Base-by-base conservation (phyloP, 2,113 vertebrate genomes). In the Crypturellus undulatus region DNA sequence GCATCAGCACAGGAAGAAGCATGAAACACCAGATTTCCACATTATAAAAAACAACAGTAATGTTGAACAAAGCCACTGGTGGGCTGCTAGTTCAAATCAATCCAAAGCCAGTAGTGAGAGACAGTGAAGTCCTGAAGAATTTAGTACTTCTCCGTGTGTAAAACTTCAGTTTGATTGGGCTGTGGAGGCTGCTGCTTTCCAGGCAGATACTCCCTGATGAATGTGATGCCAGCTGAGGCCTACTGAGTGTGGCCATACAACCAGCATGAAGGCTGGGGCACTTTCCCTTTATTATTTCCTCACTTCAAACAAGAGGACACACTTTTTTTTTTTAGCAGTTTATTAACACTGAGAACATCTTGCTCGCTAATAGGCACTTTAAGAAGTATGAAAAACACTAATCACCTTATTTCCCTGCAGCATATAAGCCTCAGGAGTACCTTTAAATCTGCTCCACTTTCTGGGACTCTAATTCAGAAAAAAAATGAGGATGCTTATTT, bases 381-480 rank as follows among this genome's bases (percentile, higher is more conserved):
- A 84, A 77, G 47, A 14, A 10, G 43, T 80, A 63, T 72, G 25
- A 84, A 93, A 79, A 64, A 67, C 12, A 40, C 43, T 72, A 8
- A 84, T 69, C 40, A 67, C 18, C 13, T 28, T 25, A 40, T 77
- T 67, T 85, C 78, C 67, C 70, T 92, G 51, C 73, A 91, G 87
- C n/a, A 82, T 52, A 70, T 25, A 93, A 93, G 72, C 36, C 71
- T 92, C 92, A 75, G 0, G 34, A 90, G 80, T 60, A 84, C 76
- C 84, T 93, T 92, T 72, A 87, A 84, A 93, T 62, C 18, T 91
- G 95, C 67, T 84, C 95, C 30, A 95, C 21, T 95, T 96, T 88
- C 72, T 69, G 25, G 84, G 78, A 22, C n/a, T 78, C 12, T 7
- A 92, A 45, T 91, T 95, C 70, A 65, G 65, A 14, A 70, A 68